These are phyloP conservation scores for Cylas formicarius DNA, from an alignment of 1,140 invertebrate genomes.

Conservation along the genomic window DNA sequence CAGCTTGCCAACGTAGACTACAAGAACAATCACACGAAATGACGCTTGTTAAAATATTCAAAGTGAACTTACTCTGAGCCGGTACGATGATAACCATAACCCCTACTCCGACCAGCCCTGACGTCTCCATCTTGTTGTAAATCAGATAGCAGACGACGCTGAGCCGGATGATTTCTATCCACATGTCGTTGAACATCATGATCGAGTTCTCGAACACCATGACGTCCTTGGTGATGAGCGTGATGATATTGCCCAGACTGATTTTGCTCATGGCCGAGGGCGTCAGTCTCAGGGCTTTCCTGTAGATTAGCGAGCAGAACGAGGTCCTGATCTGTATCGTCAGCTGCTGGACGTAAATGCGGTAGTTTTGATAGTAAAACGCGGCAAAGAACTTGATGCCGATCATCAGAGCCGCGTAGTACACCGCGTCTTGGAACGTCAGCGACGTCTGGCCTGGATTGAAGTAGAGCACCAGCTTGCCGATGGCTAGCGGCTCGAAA, in stretches of 20 bases:
- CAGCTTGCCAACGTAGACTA: conserved; percentile 17
- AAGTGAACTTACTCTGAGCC: conserved; percentile 56
- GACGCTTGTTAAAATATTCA: not conserved
- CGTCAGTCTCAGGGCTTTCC: conserved; percentile 65
- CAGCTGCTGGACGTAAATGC: conserved; percentile 62
- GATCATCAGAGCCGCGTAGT: conserved; percentile 22
- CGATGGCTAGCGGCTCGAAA: conserved; percentile 17
- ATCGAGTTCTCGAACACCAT: conserved; percentile 61
- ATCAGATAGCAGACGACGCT: conserved; percentile 68
- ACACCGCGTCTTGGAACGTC: conserved; percentile 25
- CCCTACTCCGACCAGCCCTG: conserved; percentile 67
- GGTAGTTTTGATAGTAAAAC: conserved; percentile 58
- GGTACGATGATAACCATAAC: conserved; percentile 75
- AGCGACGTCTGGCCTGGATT: conserved; percentile 17
- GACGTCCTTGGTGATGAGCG: conserved; percentile 85
- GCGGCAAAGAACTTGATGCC: conserved; percentile 16
- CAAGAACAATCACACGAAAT: conserved; percentile 5
- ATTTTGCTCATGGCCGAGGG: conserved; percentile 66
- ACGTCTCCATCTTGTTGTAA: conserved; percentile 63
- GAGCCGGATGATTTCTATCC: conserved; percentile 74
- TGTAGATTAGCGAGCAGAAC: conserved; percentile 71
- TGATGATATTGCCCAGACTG: conserved; percentile 75
- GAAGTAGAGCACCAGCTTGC: conserved; percentile 23
- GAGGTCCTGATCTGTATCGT: conserved; percentile 75
- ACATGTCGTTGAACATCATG: conserved; percentile 65